These are phyloP conservation scores for Vesta saturnalis DNA, from an alignment of 2,888 invertebrate genomes.

Conservation along the genomic window DNA sequence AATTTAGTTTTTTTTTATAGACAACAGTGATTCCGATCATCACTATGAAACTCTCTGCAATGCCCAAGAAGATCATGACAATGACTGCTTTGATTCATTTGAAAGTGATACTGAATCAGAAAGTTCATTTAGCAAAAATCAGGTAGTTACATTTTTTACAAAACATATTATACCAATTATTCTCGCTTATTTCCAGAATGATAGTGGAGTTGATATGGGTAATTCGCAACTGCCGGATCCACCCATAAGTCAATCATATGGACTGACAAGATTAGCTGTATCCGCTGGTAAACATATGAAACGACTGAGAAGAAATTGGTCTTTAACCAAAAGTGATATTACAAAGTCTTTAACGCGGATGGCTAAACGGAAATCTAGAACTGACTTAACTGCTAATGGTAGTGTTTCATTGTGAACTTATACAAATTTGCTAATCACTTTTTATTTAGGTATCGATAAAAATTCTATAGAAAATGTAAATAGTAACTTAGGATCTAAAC, in stretches of 20 bases:
- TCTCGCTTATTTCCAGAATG: slow-evolving; percentile 52
- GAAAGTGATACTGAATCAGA: slow-evolving; percentile 75
- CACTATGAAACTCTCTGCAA: slow-evolving; percentile 73
- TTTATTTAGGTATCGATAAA: slow-evolving; percentile 16
- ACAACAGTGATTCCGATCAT: slow-evolving; percentile 75
- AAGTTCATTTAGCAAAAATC: slow-evolving; percentile 52
- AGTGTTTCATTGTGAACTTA: background rate
- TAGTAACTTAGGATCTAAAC: slow-evolving; percentile 2
- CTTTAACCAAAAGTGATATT: slow-evolving; percentile 66
- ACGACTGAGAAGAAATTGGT: slow-evolving; percentile 72
- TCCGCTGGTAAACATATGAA: slow-evolving; percentile 71
- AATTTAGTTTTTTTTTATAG: slow-evolving; percentile 64
- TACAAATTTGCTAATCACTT: background rate
- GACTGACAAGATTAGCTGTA: slow-evolving; percentile 72
- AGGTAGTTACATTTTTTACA: no score
- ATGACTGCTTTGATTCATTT: slow-evolving; percentile 81
- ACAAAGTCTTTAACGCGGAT: slow-evolving; percentile 67
- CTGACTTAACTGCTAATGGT: slow-evolving; percentile 51
- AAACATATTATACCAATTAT: no score
- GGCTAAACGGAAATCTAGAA: slow-evolving; percentile 59
- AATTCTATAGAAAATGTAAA: slow-evolving; percentile 22
- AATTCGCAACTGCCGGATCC: slow-evolving; percentile 70
- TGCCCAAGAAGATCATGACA: slow-evolving; percentile 65
- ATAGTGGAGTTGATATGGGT: slow-evolving; percentile 65
- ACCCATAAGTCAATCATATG: slow-evolving; percentile 65